Evolutionary conservation across 2,113 vertebrate species (phyloP).

Genomic region (Diphyllodes magnificus): DNA sequence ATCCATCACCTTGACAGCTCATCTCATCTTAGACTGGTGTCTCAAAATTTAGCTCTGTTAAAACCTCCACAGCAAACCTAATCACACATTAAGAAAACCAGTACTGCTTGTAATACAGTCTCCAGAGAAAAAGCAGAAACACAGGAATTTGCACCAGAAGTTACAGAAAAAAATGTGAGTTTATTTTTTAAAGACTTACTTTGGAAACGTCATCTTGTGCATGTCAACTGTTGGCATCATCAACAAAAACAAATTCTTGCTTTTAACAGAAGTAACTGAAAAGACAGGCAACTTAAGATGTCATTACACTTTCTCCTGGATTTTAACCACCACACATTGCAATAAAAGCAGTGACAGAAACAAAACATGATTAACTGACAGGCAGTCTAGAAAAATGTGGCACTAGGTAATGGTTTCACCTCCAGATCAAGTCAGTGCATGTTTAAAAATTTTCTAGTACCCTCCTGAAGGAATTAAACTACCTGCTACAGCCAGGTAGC

Average conservation of each 20-base stretch:
- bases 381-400: neutral
- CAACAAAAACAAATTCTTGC: neutral
- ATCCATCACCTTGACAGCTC: neutral
- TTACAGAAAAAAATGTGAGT: neutral
- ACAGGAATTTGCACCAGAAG: neutral
- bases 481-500: neutral
- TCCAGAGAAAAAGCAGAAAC: neutral
- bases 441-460: neutral
- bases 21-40: neutral
- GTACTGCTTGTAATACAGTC: neutral
- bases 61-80: neutral
- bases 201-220: neutral
- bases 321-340: neutral
- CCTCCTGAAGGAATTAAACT: neutral
- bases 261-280: neutral
- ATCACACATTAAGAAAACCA: neutral
- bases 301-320: neutral
- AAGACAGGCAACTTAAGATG: neutral
- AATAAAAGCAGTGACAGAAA: neutral
- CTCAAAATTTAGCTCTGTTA: neutral
- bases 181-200: neutral
- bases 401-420: neutral
- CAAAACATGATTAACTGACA: neutral
- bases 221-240: neutral
- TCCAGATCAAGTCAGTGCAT: neutral